These are phyloP conservation scores for Aleadryas rufinucha DNA, from an alignment of 2,113 vertebrate species.

Conservation along the genomic window DNA sequence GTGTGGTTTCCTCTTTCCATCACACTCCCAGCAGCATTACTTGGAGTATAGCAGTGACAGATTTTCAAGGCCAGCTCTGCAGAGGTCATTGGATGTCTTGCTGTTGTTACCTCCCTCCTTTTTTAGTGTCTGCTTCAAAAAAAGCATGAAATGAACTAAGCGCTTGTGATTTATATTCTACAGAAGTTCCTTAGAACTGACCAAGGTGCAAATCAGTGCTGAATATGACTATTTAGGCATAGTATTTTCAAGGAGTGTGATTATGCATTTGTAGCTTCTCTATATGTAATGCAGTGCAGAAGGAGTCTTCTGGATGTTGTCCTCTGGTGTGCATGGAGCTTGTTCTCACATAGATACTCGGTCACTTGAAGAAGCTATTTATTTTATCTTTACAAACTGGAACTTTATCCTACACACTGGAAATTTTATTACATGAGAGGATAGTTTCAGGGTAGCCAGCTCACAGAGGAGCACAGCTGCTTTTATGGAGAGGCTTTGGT, in stretches of 20 bases:
- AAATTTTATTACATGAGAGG: neutral
- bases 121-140: neutral
- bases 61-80: neutral
- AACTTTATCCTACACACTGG: neutral
- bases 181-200: neutral
- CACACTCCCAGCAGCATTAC: rapidly evolving
- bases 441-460: neutral
- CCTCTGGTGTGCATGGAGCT: neutral
- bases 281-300: neutral
- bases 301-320: neutral
- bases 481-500: neutral
- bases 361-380: neutral
- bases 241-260: neutral
- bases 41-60: neutral
- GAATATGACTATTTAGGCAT: neutral
- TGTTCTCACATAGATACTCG: neutral
- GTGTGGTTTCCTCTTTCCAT: neutral
- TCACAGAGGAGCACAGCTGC: neutral
- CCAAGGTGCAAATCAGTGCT: neutral
- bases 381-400: neutral
- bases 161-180: neutral
- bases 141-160: neutral
- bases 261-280: neutral
- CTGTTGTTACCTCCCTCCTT: neutral
- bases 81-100: neutral